phyloP scores from a whole-genome alignment of 2,113 vertebrate species.

The Zosterops hypoxanthus region DNA sequence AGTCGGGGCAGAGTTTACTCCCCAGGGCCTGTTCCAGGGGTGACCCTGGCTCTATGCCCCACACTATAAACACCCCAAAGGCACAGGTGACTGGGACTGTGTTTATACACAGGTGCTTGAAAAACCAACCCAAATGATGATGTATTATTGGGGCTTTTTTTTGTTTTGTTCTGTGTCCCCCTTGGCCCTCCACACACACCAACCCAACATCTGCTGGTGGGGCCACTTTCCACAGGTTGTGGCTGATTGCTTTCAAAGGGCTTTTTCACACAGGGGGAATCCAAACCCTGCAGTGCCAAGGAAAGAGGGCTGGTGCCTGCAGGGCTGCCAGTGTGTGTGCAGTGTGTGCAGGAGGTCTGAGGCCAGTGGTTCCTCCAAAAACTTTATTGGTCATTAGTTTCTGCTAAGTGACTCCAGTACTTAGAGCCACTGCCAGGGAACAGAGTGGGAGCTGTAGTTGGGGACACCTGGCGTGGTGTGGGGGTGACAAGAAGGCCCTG shows the following conservation, averaged over 20 bases:
- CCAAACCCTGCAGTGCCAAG: rapidly evolving
- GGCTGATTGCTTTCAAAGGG: background rate
- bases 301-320: background rate
- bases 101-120: background rate
- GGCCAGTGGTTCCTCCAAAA: background rate
- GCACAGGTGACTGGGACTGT: background rate
- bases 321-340: background rate
- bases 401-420: background rate
- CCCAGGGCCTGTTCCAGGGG: background rate
- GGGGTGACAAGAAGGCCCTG: rapidly evolving
- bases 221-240: background rate
- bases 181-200: background rate
- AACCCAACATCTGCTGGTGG: background rate
- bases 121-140: background rate
- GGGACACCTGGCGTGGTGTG: background rate
- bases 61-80: background rate
- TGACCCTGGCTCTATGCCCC: background rate
- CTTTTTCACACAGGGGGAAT: background rate
- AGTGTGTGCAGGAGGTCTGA: background rate
- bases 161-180: background rate
- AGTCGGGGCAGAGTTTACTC: background rate
- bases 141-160: rapidly evolving
- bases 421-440: background rate
- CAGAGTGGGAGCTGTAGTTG: background rate
- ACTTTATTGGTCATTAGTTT: slow-evolving; percentile 6